Conservation (phyloP, 2,888 invertebrate genomes). For the Acholoe squamosa region DNA sequence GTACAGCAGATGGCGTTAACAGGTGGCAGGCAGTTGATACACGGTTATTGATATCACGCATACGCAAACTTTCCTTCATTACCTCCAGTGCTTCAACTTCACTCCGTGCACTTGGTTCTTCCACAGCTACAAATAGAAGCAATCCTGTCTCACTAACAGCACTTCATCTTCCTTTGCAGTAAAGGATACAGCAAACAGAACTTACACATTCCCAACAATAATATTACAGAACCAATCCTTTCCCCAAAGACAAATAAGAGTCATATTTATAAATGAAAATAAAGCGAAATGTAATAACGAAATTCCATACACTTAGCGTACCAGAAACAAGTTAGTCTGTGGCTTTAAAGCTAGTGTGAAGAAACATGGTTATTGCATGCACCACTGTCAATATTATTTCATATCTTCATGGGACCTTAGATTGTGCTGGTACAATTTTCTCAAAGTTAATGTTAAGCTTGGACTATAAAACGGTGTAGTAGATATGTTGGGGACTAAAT, state of each 20-base stretch:
- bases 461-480: background rate
- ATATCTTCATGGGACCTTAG: background rate
- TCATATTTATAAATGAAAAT: background rate
- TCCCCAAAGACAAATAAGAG: background rate
- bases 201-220: background rate
- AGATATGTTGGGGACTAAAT: background rate
- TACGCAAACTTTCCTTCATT: slow-evolving; percentile 53
- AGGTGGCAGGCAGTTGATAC: slow-evolving; percentile 52
- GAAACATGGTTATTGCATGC: slow-evolving; percentile 12
- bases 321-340: background rate
- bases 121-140: slow-evolving; percentile 39
- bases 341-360: background rate
- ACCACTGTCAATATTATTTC: background rate
- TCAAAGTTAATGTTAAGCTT: slow-evolving; percentile 33
- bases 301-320: background rate
- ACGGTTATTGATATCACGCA: slow-evolving; percentile 35
- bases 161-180: background rate
- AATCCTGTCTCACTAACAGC: background rate
- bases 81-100: slow-evolving; percentile 54
- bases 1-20: slow-evolving; percentile 36
- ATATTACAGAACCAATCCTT: background rate
- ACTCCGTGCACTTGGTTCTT: slow-evolving; percentile 29
- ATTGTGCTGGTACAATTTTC: background rate
- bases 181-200: background rate
- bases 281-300: background rate